These are phyloP conservation scores for Periophthalmodon schlosseri DNA, from an alignment of 2,113 vertebrate species.

Conservation along the genomic window DNA sequence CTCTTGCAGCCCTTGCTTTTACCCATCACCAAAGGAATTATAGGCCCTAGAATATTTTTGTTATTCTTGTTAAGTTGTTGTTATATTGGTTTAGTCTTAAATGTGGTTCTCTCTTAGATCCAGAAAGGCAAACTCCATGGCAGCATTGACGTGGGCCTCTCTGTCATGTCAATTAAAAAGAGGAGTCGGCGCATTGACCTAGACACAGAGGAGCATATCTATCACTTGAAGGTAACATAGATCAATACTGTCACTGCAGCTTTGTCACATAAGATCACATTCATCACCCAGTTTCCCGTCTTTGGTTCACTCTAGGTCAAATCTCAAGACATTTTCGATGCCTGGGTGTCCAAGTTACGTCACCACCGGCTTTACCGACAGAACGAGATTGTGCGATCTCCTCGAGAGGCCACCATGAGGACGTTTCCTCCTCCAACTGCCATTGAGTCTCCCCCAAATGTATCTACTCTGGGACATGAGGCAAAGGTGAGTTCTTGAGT, in stretches of 20 bases:
- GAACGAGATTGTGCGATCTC: conserved; percentile 97
- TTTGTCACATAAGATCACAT: neutral
- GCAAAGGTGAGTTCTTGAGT: conserved; percentile 79
- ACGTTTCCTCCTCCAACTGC: conserved; percentile 87
- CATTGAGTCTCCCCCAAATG: conserved; percentile 88
- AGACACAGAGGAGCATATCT: conserved; percentile 98
- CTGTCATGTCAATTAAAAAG: conserved; percentile 99
- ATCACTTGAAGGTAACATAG: conserved; percentile 91
- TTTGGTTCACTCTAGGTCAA: conserved; percentile 82
- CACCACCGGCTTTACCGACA: conserved; percentile 95
- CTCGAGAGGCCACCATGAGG: conserved; percentile 89
- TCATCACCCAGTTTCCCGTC: neutral
- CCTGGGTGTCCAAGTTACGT: conserved; percentile 93
- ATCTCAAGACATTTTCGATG: conserved; percentile 95
- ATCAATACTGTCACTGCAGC: neutral
- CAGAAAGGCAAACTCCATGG: conserved; percentile 98
- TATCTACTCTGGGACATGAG: conserved; percentile 80
- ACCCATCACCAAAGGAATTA: too few relatives aligned
- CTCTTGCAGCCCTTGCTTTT: neutral
- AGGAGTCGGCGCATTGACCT: conserved; percentile 95
- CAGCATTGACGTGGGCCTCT: conserved; percentile 97
- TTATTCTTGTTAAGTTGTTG: neutral
- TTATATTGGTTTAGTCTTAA: neutral
- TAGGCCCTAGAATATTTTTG: too few relatives aligned
- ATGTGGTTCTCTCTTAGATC: conserved; percentile 78